Conservation (phyloP, 2,888 invertebrate genomes). For the Pharmacophagus antenor region DNA sequence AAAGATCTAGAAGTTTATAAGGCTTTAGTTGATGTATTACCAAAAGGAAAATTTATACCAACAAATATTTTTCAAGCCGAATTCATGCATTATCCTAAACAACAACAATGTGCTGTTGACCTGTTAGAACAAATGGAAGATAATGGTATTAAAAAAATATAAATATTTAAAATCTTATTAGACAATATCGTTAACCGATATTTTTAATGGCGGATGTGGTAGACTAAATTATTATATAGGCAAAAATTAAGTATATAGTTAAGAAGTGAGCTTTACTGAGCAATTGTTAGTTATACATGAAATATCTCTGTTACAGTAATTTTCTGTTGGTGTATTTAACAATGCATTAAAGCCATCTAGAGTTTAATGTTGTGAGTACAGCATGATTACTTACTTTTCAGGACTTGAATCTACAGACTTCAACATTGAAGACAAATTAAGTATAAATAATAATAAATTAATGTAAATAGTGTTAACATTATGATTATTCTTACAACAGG, state of each 20-base stretch:
- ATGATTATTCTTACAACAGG: conserved; percentile 68
- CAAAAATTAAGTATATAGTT: background rate
- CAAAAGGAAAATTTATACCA: conserved; percentile 93
- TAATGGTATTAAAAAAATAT: conserved; percentile 81
- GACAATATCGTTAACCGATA: background rate
- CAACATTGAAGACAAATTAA: background rate
- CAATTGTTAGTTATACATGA: background rate
- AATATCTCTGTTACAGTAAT: background rate
- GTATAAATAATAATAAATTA: too few species aligned
- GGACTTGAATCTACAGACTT: background rate
- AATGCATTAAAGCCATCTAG: background rate
- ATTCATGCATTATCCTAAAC: conserved; percentile 96
- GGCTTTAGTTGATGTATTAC: conserved; percentile 90
- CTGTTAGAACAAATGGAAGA: conserved; percentile 97
- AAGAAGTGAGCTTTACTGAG: background rate
- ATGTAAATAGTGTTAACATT: too few species aligned
- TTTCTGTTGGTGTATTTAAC: background rate
- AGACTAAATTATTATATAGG: too few species aligned
- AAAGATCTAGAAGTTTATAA: conserved; percentile 94
- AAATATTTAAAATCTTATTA: background rate
- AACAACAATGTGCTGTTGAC: conserved; percentile 96
- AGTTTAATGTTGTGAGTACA: background rate
- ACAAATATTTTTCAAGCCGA: conserved; percentile 91
- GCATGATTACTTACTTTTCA: too few species aligned
- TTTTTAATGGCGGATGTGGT: too few species aligned